Evolutionary conservation across 2,797 vertebrate species (phyloP).

Genomic region (Jordanella pulchra): DNA sequence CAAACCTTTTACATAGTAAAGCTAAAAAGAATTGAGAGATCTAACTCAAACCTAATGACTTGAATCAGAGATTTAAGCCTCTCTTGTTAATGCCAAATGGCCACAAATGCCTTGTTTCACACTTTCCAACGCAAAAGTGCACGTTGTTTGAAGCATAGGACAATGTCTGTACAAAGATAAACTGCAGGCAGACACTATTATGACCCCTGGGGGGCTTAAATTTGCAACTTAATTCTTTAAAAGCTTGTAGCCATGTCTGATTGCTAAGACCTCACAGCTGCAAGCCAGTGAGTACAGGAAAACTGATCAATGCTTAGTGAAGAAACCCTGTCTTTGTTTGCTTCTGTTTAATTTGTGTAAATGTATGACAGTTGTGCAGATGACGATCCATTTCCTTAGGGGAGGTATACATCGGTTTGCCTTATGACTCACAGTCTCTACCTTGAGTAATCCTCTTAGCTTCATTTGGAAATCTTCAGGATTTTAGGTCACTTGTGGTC

Average conservation of each 20-base stretch:
- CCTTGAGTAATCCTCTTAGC: conserved; percentile 29
- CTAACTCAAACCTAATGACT: too few relatives aligned
- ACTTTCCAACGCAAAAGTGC: background rate
- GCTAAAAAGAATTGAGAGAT: too few relatives aligned
- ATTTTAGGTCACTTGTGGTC: conserved; percentile 56
- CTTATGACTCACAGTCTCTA: conserved; percentile 38
- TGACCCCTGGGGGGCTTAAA: conserved; percentile 34
- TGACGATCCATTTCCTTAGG: conserved; percentile 26
- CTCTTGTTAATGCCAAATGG: conserved; percentile 36
- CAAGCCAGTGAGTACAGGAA: conserved; percentile 38
- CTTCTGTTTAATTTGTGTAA: conserved; percentile 15
- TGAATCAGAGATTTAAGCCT: too few relatives aligned
- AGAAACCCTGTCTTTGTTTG: conserved; percentile 24
- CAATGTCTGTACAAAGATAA: conserved; percentile 4
- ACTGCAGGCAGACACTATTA: conserved; percentile 28
- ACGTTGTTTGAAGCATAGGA: conserved; percentile 8
- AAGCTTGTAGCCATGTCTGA: conserved; percentile 60
- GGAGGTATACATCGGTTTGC: conserved; percentile 28
- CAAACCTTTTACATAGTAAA: too few relatives aligned
- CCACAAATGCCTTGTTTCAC: conserved; percentile 31
- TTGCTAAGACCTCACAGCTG: conserved; percentile 64
- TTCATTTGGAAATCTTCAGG: conserved; percentile 57
- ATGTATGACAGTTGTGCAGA: conserved; percentile 47
- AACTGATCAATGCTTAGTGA: conserved; percentile 39
- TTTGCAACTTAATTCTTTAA: conserved; percentile 61